Percentiles rank a stretch among this genome's conserved stretches.
phyloP scores from a whole-genome alignment of 2,888 invertebrate species.

The Sphaerophoria rueppellii region DNA sequence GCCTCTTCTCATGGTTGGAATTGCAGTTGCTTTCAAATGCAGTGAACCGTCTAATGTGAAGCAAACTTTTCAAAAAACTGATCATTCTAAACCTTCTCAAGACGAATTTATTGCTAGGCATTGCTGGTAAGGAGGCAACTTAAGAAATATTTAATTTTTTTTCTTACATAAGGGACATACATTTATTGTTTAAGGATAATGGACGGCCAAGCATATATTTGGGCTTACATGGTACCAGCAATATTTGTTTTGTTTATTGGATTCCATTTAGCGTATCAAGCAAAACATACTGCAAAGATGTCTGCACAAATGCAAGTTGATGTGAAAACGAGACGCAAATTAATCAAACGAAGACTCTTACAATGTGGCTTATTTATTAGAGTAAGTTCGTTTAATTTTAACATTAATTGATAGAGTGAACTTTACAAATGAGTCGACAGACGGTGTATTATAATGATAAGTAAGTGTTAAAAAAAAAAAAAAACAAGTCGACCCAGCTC shows the following conservation, averaged over 20 bases:
- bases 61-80: conserved; percentile 63
- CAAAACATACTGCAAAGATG: conserved; percentile 84
- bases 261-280: conserved; percentile 82
- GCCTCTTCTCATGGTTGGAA: conserved; percentile 84
- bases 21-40: conserved; percentile 83
- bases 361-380: conserved; percentile 85
- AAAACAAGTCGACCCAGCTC: too few relatives aligned
- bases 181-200: conserved; percentile 71
- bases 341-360: conserved; percentile 84
- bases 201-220: conserved; percentile 76
- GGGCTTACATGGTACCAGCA: conserved; percentile 81
- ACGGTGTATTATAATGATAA: too few relatives aligned
- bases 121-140: conserved; percentile 74
- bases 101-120: conserved; percentile 74
- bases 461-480: too few relatives aligned
- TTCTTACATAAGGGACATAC: not conserved
- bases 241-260: conserved; percentile 82
- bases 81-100: conserved; percentile 63
- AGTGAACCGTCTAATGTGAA: conserved; percentile 78
- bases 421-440: too few relatives aligned
- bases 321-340: conserved; percentile 84
- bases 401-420: too few relatives aligned
- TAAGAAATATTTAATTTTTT: not conserved
- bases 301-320: conserved; percentile 85
- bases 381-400: conserved; percentile 75